Evolutionary conservation across 2,888 invertebrate genomes (phyloP).

Genomic region (Cactoblastis cactorum): DNA sequence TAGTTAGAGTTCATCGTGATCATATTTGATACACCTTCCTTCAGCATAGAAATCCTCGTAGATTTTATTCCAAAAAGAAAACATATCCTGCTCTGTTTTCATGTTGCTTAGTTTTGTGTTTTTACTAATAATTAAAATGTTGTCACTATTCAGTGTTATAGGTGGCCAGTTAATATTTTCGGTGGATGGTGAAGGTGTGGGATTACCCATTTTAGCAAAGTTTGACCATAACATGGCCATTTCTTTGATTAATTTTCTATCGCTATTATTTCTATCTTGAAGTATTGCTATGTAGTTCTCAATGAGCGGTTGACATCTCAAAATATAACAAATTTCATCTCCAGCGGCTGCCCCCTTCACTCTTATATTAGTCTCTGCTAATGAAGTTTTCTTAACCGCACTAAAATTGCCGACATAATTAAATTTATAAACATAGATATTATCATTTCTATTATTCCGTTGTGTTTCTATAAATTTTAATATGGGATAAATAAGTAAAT

Average conservation of each 20-base stretch:
- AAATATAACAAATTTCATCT: slow-evolving; percentile 70
- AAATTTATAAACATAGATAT: slow-evolving; percentile 67
- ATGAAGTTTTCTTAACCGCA: slow-evolving; percentile 50
- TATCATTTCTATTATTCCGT: slow-evolving; percentile 31
- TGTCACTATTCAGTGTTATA: slow-evolving; percentile 40
- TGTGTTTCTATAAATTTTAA: slow-evolving; percentile 57
- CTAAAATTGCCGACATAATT: slow-evolving; percentile 64
- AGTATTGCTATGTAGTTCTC: slow-evolving; percentile 48
- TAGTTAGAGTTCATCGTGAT: slow-evolving; percentile 52
- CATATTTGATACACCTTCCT: slow-evolving; percentile 33
- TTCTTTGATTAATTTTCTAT: slow-evolving; percentile 54
- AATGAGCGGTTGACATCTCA: slow-evolving; percentile 65
- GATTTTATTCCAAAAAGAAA: slow-evolving; percentile 55
- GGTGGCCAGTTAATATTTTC: slow-evolving; percentile 48
- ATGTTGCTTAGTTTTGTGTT: slow-evolving; percentile 35
- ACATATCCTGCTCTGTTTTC: slow-evolving; percentile 45
- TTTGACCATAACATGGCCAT: slow-evolving; percentile 69
- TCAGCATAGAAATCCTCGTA: slow-evolving; percentile 48
- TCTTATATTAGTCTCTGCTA: slow-evolving; percentile 35
- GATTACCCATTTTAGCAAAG: slow-evolving; percentile 67
- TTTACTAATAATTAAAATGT: slow-evolving; percentile 46
- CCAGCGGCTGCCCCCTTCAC: slow-evolving; percentile 68
- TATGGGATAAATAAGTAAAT: slow-evolving; percentile 63
- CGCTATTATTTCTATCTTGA: slow-evolving; percentile 36
- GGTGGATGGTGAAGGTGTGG: slow-evolving; percentile 38